phyloP scores from a whole-genome alignment of 2,797 vertebrate genomes.

The Halcyon badia region DNA sequence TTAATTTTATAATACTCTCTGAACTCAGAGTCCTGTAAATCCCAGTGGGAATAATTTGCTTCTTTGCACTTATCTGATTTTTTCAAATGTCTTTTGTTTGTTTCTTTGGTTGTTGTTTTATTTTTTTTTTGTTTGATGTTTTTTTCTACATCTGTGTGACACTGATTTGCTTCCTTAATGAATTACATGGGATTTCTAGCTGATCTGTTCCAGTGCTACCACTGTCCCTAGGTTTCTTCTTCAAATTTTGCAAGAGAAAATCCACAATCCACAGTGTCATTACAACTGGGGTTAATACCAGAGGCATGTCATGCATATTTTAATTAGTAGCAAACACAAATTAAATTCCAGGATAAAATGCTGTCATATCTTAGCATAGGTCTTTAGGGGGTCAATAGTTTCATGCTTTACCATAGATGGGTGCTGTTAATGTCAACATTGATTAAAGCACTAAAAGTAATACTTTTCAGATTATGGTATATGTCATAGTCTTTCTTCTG shows the following conservation, averaged over 20 bases:
- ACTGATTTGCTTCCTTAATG: conserved; percentile 20
- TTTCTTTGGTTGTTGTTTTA: not conserved
- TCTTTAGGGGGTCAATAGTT: conserved; percentile 41
- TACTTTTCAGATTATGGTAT: conserved; percentile 43
- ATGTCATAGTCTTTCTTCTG: conserved; percentile 41
- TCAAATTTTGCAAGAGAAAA: conserved; percentile 25
- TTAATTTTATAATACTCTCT: not conserved
- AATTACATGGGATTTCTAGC: conserved; percentile 31
- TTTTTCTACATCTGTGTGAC: not conserved
- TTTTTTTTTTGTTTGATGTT: not conserved
- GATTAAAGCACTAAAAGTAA: conserved; percentile 74
- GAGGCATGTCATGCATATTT: conserved; percentile 55
- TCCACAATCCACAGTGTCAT: conserved; percentile 10
- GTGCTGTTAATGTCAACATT: conserved; percentile 47
- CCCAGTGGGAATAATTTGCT: not conserved
- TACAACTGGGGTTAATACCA: conserved; percentile 59
- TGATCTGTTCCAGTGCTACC: not conserved
- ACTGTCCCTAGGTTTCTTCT: not conserved
- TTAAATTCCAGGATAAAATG: conserved; percentile 73
- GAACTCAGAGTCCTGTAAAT: not conserved
- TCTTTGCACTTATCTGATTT: not conserved
- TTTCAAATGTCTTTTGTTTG: not conserved
- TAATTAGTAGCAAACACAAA: conserved; percentile 78
- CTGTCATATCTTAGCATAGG: conserved; percentile 22
- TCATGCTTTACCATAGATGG: conserved; percentile 8